Percentiles rank a stretch among this genome's conserved stretches.
phyloP scores from a whole-genome alignment of 2,113 vertebrate species.

The Prunella fulvescens region DNA sequence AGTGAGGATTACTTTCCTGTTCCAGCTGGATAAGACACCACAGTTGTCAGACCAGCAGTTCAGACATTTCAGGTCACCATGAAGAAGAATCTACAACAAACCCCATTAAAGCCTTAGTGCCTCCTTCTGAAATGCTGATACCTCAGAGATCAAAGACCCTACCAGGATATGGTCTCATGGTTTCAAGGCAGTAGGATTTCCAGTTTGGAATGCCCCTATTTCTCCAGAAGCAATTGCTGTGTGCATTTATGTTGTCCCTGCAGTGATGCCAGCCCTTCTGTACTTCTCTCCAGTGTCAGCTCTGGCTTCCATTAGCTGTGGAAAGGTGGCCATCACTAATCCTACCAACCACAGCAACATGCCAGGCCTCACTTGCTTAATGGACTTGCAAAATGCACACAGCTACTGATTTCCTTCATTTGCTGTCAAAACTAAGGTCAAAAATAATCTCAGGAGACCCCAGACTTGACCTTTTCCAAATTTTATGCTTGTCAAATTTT shows the following conservation, averaged over 20 bases:
- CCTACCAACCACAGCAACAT: background rate
- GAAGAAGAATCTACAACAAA: background rate
- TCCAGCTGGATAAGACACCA: background rate
- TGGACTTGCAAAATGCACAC: background rate
- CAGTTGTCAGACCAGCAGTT: background rate
- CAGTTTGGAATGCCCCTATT: background rate
- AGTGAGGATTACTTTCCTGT: background rate
- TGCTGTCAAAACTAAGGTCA: constrained; percentile 56
- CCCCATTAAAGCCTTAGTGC: background rate
- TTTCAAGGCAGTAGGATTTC: background rate
- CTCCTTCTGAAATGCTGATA: background rate
- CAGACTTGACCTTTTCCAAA: constrained; percentile 55
- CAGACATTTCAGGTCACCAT: background rate
- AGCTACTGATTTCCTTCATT: constrained; percentile 23
- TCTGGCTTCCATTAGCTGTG: background rate
- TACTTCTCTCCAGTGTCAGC: background rate
- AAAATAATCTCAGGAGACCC: constrained; percentile 23
- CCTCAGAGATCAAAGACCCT: background rate
- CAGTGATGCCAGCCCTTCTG: background rate
- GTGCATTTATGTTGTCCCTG: background rate
- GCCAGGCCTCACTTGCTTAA: constrained; percentile 24
- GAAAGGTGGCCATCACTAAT: background rate
- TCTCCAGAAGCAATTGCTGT: background rate
- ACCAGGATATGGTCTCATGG: background rate
- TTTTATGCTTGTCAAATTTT: constrained; percentile 58